phyloP scores from a whole-genome alignment of 53 echinoderm and acorn worm species.

The Holothuria scabra region DNA sequence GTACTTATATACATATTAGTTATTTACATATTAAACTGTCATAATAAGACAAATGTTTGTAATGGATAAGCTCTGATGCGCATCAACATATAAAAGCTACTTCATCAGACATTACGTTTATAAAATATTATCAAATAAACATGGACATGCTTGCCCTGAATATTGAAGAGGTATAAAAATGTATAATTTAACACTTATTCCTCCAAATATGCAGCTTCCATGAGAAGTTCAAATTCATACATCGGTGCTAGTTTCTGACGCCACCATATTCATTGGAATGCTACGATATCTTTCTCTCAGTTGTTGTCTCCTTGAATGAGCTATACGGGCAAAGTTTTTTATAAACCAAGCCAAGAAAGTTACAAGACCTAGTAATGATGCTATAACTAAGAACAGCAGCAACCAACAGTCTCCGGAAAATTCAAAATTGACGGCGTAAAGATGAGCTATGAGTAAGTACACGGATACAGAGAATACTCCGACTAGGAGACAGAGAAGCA shows the following conservation, averaged over 20 bases:
- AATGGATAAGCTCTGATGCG: too few relatives aligned
- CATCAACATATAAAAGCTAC: too few relatives aligned
- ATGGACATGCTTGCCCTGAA: too few relatives aligned
- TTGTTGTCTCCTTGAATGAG: not conserved
- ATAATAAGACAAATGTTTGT: too few relatives aligned
- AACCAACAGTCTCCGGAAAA: constrained; percentile 39
- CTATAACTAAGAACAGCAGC: constrained; percentile 15
- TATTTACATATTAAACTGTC: too few relatives aligned
- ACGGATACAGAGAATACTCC: constrained; percentile 74
- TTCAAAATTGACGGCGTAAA: constrained; percentile 39
- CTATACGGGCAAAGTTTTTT: constrained; percentile 8
- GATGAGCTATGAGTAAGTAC: constrained; percentile 75
- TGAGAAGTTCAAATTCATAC: too few relatives aligned
- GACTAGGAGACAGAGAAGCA: constrained; percentile 67
- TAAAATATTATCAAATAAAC: too few relatives aligned
- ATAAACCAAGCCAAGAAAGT: constrained; percentile 26
- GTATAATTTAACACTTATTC: too few relatives aligned
- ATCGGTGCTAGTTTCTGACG: not conserved
- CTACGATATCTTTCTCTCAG: not conserved
- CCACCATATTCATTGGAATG: not conserved
- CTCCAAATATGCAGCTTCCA: too few relatives aligned
- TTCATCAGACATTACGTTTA: too few relatives aligned
- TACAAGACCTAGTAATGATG: constrained; percentile 14
- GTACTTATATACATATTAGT: too few relatives aligned
- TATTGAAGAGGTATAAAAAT: too few relatives aligned